Evolutionary conservation across 2,888 invertebrate species (phyloP).

Genomic region (Phalangium opilio): DNA sequence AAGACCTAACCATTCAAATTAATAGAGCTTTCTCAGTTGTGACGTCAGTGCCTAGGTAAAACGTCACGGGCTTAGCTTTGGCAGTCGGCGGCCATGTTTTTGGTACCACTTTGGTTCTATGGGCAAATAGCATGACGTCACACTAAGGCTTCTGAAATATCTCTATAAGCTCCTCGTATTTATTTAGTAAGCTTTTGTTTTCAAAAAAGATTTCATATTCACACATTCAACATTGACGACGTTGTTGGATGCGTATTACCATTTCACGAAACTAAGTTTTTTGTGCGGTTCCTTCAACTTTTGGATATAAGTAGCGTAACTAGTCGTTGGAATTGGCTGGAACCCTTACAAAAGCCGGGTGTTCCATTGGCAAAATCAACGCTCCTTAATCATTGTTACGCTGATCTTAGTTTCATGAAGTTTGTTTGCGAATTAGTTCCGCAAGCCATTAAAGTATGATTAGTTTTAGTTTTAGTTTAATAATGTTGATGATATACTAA

Average conservation of each 20-base stretch:
- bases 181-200: conserved; percentile 11
- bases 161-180: too few relatives aligned
- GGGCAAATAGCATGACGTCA: too few relatives aligned
- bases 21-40: too few relatives aligned
- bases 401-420: conserved; percentile 45
- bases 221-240: conserved; percentile 69
- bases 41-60: too few relatives aligned
- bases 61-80: too few relatives aligned
- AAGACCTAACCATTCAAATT: too few relatives aligned
- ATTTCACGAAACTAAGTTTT: conserved; percentile 82
- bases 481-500: neutral
- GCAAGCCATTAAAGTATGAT: conserved; percentile 39
- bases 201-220: conserved; percentile 65
- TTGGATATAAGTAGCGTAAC: conserved; percentile 42
- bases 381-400: conserved; percentile 54
- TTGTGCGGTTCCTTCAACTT: conserved; percentile 61
- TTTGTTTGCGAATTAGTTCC: conserved; percentile 44
- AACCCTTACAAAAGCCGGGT: conserved; percentile 54
- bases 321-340: conserved; percentile 62
- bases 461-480: neutral
- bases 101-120: too few relatives aligned
- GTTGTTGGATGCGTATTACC: conserved; percentile 69
- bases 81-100: too few relatives aligned
- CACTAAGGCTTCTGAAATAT: too few relatives aligned
- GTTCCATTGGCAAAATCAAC: conserved; percentile 53